Conservation (phyloP, 2,888 invertebrate genomes). For the Dasysyrphus tricinctus region DNA sequence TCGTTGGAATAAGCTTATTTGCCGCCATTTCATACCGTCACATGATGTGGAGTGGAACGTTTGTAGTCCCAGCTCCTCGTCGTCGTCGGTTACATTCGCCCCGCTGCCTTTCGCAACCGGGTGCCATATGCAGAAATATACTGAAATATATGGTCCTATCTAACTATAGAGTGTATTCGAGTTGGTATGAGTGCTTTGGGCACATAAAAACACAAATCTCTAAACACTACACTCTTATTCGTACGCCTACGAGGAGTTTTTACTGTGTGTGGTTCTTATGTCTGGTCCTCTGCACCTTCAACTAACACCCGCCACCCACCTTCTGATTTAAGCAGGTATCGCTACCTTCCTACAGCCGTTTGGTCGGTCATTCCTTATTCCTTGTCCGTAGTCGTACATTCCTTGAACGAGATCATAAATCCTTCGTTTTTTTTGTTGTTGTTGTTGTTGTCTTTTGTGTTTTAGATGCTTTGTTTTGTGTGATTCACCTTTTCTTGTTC, state of each 20-base stretch:
- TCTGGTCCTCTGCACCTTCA: neutral
- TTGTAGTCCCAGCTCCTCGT: neutral
- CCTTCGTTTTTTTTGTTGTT: constrained; percentile 77
- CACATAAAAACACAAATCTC: constrained; percentile 30
- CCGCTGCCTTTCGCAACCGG: neutral
- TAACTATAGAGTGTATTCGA: neutral
- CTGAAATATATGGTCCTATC: constrained; percentile 1
- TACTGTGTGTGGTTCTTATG: constrained; percentile 9
- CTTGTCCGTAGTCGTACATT: constrained; percentile 75
- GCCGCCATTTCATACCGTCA: constrained; percentile 67
- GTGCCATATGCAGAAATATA: neutral
- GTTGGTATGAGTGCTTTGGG: constrained; percentile 42
- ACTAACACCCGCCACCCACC: constrained; percentile 21
- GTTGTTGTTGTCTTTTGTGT: constrained; percentile 47
- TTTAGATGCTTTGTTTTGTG: constrained; percentile 41
- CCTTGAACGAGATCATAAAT: constrained; percentile 82
- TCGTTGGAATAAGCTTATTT: constrained; percentile 60
- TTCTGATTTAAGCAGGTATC: constrained; percentile 39
- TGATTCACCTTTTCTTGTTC: constrained; percentile 39
- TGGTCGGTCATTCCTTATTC: constrained; percentile 1
- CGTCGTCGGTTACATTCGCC: neutral
- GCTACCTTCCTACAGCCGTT: neutral
- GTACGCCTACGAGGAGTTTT: constrained; percentile 47
- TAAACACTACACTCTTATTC: constrained; percentile 18
- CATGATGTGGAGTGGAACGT: constrained; percentile 55